Conservation (phyloP, 2,113 vertebrate genomes). For the Xiphias gladius region DNA sequence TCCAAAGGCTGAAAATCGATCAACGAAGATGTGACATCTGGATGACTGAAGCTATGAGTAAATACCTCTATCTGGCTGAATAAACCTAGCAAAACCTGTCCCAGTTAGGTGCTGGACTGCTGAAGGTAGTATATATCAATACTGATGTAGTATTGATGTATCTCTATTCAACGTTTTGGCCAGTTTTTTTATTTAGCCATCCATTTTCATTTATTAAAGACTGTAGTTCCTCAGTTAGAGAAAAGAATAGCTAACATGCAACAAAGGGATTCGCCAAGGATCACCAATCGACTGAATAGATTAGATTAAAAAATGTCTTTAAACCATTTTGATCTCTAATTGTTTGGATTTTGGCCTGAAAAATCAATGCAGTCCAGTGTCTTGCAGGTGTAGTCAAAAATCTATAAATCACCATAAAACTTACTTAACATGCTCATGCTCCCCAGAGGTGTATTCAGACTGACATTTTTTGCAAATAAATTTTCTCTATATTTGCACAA, state of each 20-base stretch:
- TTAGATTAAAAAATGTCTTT: neutral
- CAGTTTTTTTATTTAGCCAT: neutral
- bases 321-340: neutral
- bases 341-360: neutral
- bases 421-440: neutral
- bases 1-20: neutral
- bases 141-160: neutral
- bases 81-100: constrained; percentile 19
- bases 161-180: neutral
- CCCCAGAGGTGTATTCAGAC: neutral
- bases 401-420: too few relatives aligned
- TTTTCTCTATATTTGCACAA: neutral
- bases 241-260: neutral
- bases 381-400: neutral
- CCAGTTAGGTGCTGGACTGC: neutral
- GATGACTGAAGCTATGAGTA: neutral
- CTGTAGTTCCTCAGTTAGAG: too few relatives aligned
- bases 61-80: neutral
- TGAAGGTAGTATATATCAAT: neutral
- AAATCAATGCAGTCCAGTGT: constrained; percentile 31
- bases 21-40: too few relatives aligned
- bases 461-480: neutral
- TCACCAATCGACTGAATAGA: neutral
- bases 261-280: neutral
- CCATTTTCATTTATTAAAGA: too few relatives aligned